A percentile compares a stretch with the other conserved stretches of the same genome.
These are phyloP conservation scores for Pimpla rufipes DNA, from an alignment of 2,888 invertebrate genomes.

Conservation along the genomic window DNA sequence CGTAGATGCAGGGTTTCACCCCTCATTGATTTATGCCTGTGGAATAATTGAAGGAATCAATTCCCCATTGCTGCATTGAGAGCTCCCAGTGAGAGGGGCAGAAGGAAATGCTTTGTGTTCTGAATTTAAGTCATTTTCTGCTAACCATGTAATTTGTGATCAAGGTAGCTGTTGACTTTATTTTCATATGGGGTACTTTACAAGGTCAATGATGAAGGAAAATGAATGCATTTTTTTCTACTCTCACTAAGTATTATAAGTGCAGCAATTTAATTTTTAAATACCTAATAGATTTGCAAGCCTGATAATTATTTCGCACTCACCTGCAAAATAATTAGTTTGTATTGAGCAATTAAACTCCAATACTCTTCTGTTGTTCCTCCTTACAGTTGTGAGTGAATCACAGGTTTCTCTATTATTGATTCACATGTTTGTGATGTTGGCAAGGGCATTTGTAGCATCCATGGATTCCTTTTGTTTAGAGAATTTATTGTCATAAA, in stretches of 20 bases:
- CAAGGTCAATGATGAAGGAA: neutral
- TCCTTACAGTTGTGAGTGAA: neutral
- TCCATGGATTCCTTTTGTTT: too few relatives aligned
- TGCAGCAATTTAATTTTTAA: neutral
- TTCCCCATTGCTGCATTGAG: neutral
- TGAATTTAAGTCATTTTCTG: neutral
- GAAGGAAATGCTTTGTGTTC: neutral
- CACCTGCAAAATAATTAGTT: neutral
- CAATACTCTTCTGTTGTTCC: neutral
- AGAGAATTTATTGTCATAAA: too few relatives aligned
- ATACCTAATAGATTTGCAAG: neutral
- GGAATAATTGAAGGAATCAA: constrained; percentile 8
- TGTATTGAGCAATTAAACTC: neutral
- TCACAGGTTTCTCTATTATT: neutral
- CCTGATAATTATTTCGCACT: neutral
- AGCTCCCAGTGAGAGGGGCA: too few relatives aligned
- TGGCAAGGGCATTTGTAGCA: too few relatives aligned
- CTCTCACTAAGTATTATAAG: too few relatives aligned
- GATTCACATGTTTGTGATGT: neutral
- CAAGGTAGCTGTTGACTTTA: neutral
- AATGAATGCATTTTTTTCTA: neutral
- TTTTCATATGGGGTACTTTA: neutral
- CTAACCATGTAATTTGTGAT: neutral
- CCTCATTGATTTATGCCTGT: constrained; percentile 49
- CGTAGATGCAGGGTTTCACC: constrained; percentile 44